Percentiles rank a stretch among this genome's conserved stretches.
phyloP scores from a whole-genome alignment of 2,888 invertebrate genomes.

The Drosophila borealis region DNA sequence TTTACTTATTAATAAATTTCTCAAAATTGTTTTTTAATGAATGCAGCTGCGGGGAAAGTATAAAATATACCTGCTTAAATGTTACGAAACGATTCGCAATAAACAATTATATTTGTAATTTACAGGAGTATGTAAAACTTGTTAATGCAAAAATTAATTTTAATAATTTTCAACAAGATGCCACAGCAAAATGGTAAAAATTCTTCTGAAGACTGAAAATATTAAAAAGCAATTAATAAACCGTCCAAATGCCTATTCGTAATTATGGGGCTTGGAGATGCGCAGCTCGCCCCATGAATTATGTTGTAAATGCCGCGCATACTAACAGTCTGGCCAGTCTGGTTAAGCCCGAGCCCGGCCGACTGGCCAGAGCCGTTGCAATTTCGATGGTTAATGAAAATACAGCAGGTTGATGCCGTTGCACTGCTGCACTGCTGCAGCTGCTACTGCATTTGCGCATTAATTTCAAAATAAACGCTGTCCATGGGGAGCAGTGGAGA shows the following conservation, averaged over 20 bases:
- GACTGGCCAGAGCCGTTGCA: conserved; percentile 52
- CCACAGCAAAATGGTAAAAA: conserved; percentile 51
- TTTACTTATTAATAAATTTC: neutral
- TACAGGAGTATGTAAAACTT: conserved; percentile 45
- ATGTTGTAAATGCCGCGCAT: conserved; percentile 80
- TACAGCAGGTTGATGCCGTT: conserved; percentile 61
- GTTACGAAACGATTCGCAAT: conserved; percentile 22
- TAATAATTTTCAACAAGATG: conserved; percentile 60
- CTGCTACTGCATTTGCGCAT: conserved; percentile 66
- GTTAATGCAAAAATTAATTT: conserved; percentile 71
- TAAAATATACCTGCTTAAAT: conserved; percentile 20
- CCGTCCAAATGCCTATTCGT: conserved; percentile 66
- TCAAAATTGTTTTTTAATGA: conserved; percentile 4
- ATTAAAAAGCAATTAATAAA: conserved; percentile 81
- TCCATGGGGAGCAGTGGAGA: conserved; percentile 27
- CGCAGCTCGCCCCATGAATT: conserved; percentile 63
- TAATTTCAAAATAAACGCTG: conserved; percentile 76
- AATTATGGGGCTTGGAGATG: conserved; percentile 59
- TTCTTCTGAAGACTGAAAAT: conserved; percentile 55
- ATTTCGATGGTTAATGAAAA: conserved; percentile 78
- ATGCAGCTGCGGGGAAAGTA: conserved; percentile 12
- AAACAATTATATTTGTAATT: conserved; percentile 52
- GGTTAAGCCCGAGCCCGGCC: conserved; percentile 17
- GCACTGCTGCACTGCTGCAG: conserved; percentile 44
- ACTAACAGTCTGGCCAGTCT: conserved; percentile 32